phyloP scores from a whole-genome alignment of 2,888 invertebrate genomes.

The Deroplatys truncata region DNA sequence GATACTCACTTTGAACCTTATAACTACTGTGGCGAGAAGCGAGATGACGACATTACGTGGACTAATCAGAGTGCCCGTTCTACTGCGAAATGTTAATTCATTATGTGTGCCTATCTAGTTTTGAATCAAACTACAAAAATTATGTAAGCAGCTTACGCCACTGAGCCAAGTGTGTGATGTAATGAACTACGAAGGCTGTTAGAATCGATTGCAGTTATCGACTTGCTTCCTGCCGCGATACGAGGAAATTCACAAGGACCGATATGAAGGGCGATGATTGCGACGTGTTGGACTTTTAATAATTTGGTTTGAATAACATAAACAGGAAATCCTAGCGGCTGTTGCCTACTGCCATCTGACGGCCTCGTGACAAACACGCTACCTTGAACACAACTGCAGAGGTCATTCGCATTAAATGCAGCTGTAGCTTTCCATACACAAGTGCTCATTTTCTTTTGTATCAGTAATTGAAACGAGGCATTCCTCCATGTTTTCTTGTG shows the following conservation, averaged over 20 bases:
- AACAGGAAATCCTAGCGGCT: background rate
- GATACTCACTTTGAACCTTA: background rate
- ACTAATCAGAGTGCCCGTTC: background rate
- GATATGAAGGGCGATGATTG: background rate
- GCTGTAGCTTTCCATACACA: no score
- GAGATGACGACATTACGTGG: background rate
- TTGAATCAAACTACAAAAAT: background rate
- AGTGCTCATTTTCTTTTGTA: no score
- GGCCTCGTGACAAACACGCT: background rate
- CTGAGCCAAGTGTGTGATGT: background rate
- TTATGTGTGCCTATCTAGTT: background rate
- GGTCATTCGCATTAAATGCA: background rate
- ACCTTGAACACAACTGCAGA: background rate
- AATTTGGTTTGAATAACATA: background rate
- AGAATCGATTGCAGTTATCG: background rate
- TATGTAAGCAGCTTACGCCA: background rate
- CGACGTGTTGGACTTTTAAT: background rate
- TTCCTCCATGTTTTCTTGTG: no score
- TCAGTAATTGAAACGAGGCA: no score
- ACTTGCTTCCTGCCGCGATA: background rate
- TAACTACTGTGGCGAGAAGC: background rate
- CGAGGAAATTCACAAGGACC: background rate
- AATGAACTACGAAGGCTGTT: background rate
- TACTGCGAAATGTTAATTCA: background rate
- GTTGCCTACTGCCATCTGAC: background rate